Base-by-base conservation (phyloP, 2,113 vertebrate genomes). In the Gallinago paraguaiae region DNA sequence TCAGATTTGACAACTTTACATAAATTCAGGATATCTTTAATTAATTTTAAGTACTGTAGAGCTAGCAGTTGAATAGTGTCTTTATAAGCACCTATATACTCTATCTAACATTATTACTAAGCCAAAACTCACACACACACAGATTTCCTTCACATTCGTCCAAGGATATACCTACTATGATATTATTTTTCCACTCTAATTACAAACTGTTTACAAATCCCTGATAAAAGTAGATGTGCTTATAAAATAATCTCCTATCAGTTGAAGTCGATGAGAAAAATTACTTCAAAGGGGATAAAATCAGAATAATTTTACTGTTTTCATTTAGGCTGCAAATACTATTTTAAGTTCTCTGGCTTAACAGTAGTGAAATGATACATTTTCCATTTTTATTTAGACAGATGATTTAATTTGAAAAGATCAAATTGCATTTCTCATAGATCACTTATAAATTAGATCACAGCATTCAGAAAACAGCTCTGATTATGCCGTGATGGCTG, bases 381-480 rank as follows among this genome's bases (percentile, higher is more conserved):
- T 82, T 88, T 78, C 28, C 51, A 56, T 78, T 92, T 95, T 92
- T 90, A 83, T 88, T 91, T 88, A 37, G 64, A 87, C 46, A 81
- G 35, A 75, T 81, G 17, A 90, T 90, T 93, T 90, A 71, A 92
- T 93, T 90, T 96, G 24, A 90, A 94, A 90, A 86, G 76, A n/a
- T 9, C 3, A 83, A 81, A 94, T 86, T 60, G 4, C 41, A 81
- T 90, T 92, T 90, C 60, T 84, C 39, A 61, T 45, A 53, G 24
- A 56, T 71, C 20, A 46, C 14, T 81, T 81, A 86, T 10, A 93
- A 95, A 94, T 96, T 86, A 90, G 22, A 86, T 63, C 31, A 82
- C 19, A 61, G 45, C 67, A 80, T 67, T 76, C 65, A 85, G 50
- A 90, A 45, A 93, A 51, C 9, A 37, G 19, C 39, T 78, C 54